These are phyloP conservation scores for Xylocopa sonorina DNA, from an alignment of 1,140 invertebrate genomes.

Conservation along the genomic window DNA sequence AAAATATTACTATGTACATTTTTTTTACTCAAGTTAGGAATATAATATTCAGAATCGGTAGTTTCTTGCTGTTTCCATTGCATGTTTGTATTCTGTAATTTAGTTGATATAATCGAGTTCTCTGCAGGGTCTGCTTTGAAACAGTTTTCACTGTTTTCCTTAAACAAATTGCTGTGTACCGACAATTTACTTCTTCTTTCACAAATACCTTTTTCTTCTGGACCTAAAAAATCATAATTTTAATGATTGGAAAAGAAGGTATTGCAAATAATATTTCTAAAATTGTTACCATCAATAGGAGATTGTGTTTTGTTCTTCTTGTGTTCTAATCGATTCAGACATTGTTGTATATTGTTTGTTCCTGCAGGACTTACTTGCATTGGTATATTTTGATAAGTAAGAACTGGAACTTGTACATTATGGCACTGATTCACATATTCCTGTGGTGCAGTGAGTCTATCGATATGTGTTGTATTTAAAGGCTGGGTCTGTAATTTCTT, in stretches of 20 bases:
- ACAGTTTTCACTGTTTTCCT: background rate
- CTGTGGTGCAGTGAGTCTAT: conserved; percentile 28
- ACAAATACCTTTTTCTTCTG: background rate
- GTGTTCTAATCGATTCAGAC: background rate
- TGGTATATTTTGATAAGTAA: conserved; percentile 62
- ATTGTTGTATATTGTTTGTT: background rate
- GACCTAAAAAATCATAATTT: conserved; percentile 5
- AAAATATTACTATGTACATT: background rate
- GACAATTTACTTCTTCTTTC: background rate
- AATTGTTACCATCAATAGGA: conserved; percentile 8
- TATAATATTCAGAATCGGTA: conserved; percentile 42
- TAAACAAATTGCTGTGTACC: background rate
- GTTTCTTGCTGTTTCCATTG: conserved; percentile 13
- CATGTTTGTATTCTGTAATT: background rate
- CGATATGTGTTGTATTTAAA: conserved; percentile 42
- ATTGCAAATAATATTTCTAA: background rate
- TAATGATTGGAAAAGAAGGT: background rate
- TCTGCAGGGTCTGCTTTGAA: background rate
- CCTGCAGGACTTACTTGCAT: conserved; percentile 48
- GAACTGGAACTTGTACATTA: conserved; percentile 61
- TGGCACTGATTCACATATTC: conserved; percentile 57
- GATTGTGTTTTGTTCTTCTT: background rate
- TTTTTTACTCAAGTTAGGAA: conserved; percentile 18
- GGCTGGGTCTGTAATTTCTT: conserved; percentile 45
- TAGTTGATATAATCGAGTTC: conserved; percentile 2